Conservation (phyloP, 2,797 vertebrate genomes). For the Tolypeutes matacus region DNA sequence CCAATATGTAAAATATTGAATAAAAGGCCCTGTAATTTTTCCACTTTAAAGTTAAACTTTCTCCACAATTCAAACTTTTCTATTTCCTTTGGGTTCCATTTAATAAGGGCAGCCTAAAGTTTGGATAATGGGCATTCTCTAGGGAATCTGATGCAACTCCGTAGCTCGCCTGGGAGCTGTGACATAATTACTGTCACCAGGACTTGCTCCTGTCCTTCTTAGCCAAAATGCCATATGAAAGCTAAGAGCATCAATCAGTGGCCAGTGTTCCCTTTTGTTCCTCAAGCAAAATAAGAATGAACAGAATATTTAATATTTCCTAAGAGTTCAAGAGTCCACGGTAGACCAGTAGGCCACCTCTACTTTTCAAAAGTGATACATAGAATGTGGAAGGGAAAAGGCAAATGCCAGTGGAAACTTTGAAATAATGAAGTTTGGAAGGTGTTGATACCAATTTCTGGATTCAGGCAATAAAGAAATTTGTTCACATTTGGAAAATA, state of each 20-base stretch:
- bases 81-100: conserved; percentile 51
- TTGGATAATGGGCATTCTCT: conserved; percentile 50
- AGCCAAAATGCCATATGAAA: not conserved
- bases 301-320: not conserved
- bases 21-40: not conserved
- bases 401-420: not conserved
- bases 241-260: not conserved
- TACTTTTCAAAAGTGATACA: not conserved
- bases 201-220: not conserved
- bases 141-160: conserved; percentile 70
- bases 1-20: not conserved
- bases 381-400: not conserved
- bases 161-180: not conserved
- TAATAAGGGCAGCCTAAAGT: conserved; percentile 39
- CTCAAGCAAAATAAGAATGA: not conserved
- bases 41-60: conserved; percentile 25
- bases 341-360: not conserved
- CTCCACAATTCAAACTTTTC: conserved; percentile 52
- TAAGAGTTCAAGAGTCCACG: not conserved
- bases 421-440: not conserved
- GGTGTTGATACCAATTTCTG: not conserved
- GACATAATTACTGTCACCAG: not conserved
- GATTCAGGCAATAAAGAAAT: not conserved
- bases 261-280: not conserved
- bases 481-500: not conserved